Evolutionary conservation across 2,888 invertebrate genomes (phyloP).

Genomic region (Heliconius cydno): DNA sequence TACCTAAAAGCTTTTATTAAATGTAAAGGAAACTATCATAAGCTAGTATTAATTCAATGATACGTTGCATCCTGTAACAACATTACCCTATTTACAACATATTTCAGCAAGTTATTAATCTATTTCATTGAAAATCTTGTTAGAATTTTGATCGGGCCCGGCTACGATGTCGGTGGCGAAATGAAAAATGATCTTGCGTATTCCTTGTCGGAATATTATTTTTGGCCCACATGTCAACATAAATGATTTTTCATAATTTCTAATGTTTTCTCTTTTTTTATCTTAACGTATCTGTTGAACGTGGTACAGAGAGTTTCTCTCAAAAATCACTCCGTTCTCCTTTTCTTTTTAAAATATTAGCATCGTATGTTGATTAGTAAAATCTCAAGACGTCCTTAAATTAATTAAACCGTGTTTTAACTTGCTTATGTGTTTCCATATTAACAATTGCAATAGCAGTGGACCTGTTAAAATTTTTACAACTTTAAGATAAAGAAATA

Average conservation of each 20-base stretch:
- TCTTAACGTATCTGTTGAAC: not conserved
- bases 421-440: too few species aligned
- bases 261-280: slow-evolving; percentile 5
- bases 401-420: too few species aligned
- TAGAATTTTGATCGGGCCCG: slow-evolving; percentile 48
- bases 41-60: not conserved
- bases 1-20: too few species aligned
- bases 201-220: slow-evolving; percentile 48
- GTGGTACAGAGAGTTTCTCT: not conserved
- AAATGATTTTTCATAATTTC: slow-evolving; percentile 47
- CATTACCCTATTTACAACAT: slow-evolving; percentile 6
- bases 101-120: slow-evolving; percentile 37
- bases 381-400: too few species aligned
- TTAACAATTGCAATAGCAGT: too few species aligned
- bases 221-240: slow-evolving; percentile 46
- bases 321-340: not conserved
- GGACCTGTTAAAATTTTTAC: too few species aligned
- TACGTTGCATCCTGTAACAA: not conserved
- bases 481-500: too few species aligned
- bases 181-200: slow-evolving; percentile 50
- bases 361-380: too few species aligned
- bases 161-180: slow-evolving; percentile 45
- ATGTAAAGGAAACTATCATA: not conserved
- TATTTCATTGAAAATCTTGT: slow-evolving; percentile 45
- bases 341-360: too few species aligned